A percentile compares a stretch with the other conserved stretches of the same genome.
These are phyloP conservation scores for Procambarus clarkii DNA, from an alignment of 1,140 invertebrate genomes.

Conservation along the genomic window DNA sequence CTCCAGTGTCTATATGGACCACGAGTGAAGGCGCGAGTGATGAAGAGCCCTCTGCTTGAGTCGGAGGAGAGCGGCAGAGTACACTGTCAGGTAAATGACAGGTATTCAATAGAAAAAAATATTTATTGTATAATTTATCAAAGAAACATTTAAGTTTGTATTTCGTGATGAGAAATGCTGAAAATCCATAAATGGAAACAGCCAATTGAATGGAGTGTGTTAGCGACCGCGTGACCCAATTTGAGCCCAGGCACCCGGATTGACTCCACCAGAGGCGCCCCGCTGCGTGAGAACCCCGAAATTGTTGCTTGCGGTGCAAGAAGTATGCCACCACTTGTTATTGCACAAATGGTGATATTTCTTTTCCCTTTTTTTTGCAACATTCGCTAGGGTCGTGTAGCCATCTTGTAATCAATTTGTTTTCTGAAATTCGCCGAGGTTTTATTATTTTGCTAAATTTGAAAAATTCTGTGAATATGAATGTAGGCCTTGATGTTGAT, in stretches of 20 bases:
- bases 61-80: conserved; percentile 35
- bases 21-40: conserved; percentile 33
- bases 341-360: conserved; percentile 41
- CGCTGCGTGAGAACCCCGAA: conserved; percentile 22
- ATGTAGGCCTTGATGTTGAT: conserved; percentile 48
- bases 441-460: background rate
- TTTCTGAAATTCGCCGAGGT: conserved; percentile 13
- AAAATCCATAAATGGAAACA: conserved; percentile 9
- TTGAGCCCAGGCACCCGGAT: background rate
- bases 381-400: conserved; percentile 51
- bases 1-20: conserved; percentile 43
- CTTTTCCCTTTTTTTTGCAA: conserved; percentile 20
- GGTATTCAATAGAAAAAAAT: conserved; percentile 36
- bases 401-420: conserved; percentile 16
- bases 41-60: conserved; percentile 58
- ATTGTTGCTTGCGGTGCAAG: conserved; percentile 24
- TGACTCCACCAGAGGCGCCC: conserved; percentile 27
- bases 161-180: conserved; percentile 16
- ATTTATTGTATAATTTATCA: conserved; percentile 8
- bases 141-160: conserved; percentile 19
- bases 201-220: conserved; percentile 23
- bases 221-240: conserved; percentile 57
- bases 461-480: conserved; percentile 9
- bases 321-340: conserved; percentile 39
- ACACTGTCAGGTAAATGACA: conserved; percentile 52